Percentiles rank a stretch among this genome's conserved stretches.
phyloP scores from a whole-genome alignment of 1,140 invertebrate species.

The Lanistes nyassanus region DNA sequence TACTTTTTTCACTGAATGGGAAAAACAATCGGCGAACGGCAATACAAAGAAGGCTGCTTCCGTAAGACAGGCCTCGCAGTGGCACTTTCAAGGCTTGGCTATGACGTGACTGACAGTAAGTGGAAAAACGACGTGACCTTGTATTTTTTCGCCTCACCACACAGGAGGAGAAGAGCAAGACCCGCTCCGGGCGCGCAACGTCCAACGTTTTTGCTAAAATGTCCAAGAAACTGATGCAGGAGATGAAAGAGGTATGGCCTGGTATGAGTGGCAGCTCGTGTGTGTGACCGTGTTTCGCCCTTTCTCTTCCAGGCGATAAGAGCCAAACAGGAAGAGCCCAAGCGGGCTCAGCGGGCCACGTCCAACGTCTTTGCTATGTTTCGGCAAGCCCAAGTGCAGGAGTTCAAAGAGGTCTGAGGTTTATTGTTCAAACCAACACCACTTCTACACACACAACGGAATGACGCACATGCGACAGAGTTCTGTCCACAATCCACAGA shows the following conservation, averaged over 20 bases:
- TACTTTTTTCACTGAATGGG: neutral
- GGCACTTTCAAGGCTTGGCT: constrained; percentile 9
- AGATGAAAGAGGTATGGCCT: constrained; percentile 81
- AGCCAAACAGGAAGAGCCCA: constrained; percentile 41
- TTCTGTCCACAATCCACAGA: too few species aligned
- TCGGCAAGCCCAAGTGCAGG: constrained; percentile 67
- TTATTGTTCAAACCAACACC: too few species aligned
- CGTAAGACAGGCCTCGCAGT: neutral
- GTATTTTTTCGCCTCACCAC: constrained; percentile 13
- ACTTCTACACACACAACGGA: too few species aligned
- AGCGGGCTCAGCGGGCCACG: constrained; percentile 60
- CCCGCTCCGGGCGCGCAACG: constrained; percentile 58
- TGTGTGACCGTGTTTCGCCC: constrained; percentile 39
- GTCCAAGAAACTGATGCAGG: constrained; percentile 67
- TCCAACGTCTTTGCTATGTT: constrained; percentile 67
- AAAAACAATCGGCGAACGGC: neutral
- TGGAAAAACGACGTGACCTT: constrained; percentile 18
- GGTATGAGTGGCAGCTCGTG: constrained; percentile 18
- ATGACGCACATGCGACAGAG: too few species aligned
- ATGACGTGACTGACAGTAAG: neutral
- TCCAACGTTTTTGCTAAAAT: constrained; percentile 65
- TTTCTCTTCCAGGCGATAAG: constrained; percentile 54
- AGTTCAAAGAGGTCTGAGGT: constrained; percentile 81
- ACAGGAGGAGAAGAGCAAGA: constrained; percentile 42
- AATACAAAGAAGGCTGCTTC: neutral